Base-by-base conservation (phyloP, 1,140 invertebrate species). In the Philaenus spumarius region DNA sequence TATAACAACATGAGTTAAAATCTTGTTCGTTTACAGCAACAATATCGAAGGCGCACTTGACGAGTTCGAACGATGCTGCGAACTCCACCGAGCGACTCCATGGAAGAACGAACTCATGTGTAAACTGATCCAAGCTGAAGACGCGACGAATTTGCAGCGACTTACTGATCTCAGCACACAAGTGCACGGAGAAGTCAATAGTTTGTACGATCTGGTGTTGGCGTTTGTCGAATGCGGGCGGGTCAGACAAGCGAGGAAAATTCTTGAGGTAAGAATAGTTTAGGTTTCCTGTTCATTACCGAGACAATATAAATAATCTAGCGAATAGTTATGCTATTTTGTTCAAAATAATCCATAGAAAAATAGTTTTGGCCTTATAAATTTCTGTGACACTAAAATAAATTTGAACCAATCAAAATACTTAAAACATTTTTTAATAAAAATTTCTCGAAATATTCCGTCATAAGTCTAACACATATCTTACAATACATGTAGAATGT, bases 161-260 rank as follows among this genome's bases (percentile, higher is more conserved):
- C 67, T 92, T 3, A 86, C 90, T 1, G 89, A 93, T 72, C 71
- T 90, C 1, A 85, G 82, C 58, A 89, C 86, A 1, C 71, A 78
- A 55, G 76, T 88, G 55, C 84, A 89, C 59, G 90, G 90, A 6
- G 88, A 93, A 74, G 80, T 87, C 17, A 90, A 90, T 65, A 85
- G 86, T 58, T 73, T 93, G 1, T 87, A 90, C 65, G 87, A 92
- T 68, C 74, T 94, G 47, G 85, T 90, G 3, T 79, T 90, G 55
- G 79, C 82, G 1, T 93, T 93, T 70, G 75, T 93, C 9, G 87
- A 91, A 66, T 86, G 84, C 64, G 86, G 85, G 1, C 75, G 85
- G 42, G 68, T 87, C 19, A 72, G 82, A 45, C 89, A 93, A 70
- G 90, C 89, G 1, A 75, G 83, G 42, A 90, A 89, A 69, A 89